These are phyloP conservation scores for Hypsibius dujardini DNA, from an alignment of 1,140 invertebrate genomes.

Conservation along the genomic window DNA sequence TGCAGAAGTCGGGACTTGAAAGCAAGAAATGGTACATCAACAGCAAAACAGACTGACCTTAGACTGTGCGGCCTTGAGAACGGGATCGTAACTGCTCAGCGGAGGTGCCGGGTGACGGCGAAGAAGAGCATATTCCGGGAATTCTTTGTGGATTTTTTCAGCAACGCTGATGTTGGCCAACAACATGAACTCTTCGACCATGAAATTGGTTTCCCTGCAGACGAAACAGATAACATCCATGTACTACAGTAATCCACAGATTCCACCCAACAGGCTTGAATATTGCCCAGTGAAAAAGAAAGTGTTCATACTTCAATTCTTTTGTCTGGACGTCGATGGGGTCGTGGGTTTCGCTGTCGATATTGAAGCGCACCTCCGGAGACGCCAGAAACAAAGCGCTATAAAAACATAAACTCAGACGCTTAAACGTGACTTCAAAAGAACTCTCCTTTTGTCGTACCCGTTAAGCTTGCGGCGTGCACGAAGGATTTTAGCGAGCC, in stretches of 20 bases:
- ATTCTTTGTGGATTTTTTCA: conserved; percentile 57
- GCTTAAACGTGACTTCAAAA: not conserved
- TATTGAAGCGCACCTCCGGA: conserved; percentile 73
- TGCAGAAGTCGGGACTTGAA: conserved; percentile 15
- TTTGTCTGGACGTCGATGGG: conserved; percentile 79
- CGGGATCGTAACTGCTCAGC: conserved; percentile 61
- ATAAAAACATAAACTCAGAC: conserved; percentile 24
- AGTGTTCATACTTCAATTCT: conserved; percentile 41
- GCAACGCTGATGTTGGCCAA: conserved; percentile 83
- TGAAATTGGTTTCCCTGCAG: conserved; percentile 68
- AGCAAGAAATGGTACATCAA: not conserved
- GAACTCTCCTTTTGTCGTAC: conserved; percentile 32
- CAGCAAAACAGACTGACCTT: conserved; percentile 33
- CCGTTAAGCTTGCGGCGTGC: conserved; percentile 67
- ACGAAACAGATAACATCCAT: conserved; percentile 26
- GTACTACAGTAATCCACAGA: conserved; percentile 55
- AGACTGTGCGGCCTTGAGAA: conserved; percentile 61
- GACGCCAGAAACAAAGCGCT: conserved; percentile 75
- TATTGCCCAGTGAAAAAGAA: conserved; percentile 47
- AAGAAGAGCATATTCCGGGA: conserved; percentile 77
- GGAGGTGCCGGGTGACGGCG: conserved; percentile 73
- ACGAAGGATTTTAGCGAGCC: conserved; percentile 74
- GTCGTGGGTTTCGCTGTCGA: conserved; percentile 85
- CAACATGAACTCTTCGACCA: conserved; percentile 98
- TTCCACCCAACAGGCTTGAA: conserved; percentile 78